Evolutionary conservation across 2,888 invertebrate species (phyloP).

Genomic region (Eupithecia centaureata): DNA sequence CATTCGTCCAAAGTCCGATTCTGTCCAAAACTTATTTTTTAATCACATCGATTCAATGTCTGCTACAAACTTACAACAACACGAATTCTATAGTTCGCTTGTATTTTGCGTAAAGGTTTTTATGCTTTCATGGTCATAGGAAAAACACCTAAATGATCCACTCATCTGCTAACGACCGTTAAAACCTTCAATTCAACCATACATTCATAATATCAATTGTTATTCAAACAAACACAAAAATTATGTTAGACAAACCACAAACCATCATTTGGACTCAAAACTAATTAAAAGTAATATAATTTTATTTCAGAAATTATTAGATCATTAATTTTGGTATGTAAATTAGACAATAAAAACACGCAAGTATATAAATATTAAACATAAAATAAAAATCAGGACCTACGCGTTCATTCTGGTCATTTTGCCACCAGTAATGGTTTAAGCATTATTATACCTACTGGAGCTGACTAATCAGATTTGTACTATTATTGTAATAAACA

Average conservation of each 20-base stretch:
- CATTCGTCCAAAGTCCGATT: background rate
- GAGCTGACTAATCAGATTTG: background rate
- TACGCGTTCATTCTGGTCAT: too few relatives aligned
- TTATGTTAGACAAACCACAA: background rate
- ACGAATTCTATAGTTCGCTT: background rate
- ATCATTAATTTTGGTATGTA: too few relatives aligned
- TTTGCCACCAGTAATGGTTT: too few relatives aligned
- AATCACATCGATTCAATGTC: background rate
- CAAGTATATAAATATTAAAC: too few relatives aligned
- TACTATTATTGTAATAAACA: background rate
- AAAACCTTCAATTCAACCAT: constrained; percentile 12
- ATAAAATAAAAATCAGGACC: too few relatives aligned
- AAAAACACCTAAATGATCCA: constrained; percentile 15
- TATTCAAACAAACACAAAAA: background rate
- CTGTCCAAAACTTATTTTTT: background rate
- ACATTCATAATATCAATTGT: background rate
- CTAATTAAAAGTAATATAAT: too few relatives aligned
- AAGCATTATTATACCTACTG: too few relatives aligned
- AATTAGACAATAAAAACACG: too few relatives aligned
- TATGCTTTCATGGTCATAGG: constrained; percentile 22
- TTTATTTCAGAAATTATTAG: too few relatives aligned
- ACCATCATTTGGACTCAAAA: background rate
- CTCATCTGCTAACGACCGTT: constrained; percentile 10
- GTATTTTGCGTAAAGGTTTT: constrained; percentile 6
- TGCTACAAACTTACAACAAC: background rate